Percentiles rank a stretch among this genome's conserved stretches.
Evolutionary conservation across 2,888 invertebrate genomes (phyloP).

Genomic region (Hyposoter dolosus): DNA sequence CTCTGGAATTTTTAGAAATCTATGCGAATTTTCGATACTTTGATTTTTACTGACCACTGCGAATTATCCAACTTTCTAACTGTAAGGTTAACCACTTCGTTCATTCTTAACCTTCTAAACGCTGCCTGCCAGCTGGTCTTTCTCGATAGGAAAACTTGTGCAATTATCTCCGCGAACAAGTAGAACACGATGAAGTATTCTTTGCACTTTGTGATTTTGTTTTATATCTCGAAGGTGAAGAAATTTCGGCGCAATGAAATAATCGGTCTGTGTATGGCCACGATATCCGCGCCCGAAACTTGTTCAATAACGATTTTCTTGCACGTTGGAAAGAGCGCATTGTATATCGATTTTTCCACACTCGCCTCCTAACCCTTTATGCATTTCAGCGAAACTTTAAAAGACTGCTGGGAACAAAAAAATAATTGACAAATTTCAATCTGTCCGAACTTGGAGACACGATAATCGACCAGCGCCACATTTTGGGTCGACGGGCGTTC

Average conservation of each 20-base stretch:
- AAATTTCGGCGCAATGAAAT: not conserved
- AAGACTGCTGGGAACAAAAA: not conserved
- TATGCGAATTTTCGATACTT: not conserved
- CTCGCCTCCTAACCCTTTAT: not conserved
- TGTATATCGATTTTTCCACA: not conserved
- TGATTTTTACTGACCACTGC: not conserved
- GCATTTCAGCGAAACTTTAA: not conserved
- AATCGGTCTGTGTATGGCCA: not conserved
- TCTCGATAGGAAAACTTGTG: constrained; percentile 6
- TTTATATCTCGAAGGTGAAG: not conserved
- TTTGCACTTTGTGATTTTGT: not conserved
- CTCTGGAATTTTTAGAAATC: constrained; percentile 1
- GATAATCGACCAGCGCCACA: not conserved
- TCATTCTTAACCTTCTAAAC: constrained; percentile 6
- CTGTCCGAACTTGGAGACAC: not conserved
- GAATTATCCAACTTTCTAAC: not conserved
- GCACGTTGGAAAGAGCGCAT: not conserved
- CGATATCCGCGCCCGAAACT: not conserved
- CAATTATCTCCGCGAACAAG: constrained; percentile 10
- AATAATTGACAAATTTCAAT: not conserved
- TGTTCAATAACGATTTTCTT: not conserved
- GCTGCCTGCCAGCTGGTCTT: not conserved
- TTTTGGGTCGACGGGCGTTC: not conserved
- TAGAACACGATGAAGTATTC: constrained; percentile 5
- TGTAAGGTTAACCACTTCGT: not conserved